Base-by-base conservation (phyloP, 2,113 vertebrate genomes). In the Solenodon paradoxus region DNA sequence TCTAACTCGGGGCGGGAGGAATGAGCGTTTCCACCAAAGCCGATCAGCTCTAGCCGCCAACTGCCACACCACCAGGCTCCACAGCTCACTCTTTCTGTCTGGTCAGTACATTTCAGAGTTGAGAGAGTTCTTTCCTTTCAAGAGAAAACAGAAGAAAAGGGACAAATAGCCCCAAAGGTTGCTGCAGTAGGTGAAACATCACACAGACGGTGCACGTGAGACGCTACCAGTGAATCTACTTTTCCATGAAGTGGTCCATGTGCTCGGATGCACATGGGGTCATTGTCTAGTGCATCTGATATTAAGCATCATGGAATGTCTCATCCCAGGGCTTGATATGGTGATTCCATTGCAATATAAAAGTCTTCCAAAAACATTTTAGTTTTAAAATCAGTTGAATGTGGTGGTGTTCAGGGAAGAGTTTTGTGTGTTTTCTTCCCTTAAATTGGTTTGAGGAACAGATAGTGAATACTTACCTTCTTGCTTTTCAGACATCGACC, bases 1-100 rank as follows among this genome's bases (percentile, higher is more conserved):
- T 16, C 19, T 2, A 35, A 3, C 64, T 11, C 16, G 0, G 40
- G 38, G 30, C 9, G 16, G 0, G 45, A 35, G 24, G 51, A n/a
- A 40, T 9, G 32, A 9, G 4, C 35, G 1, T 22, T 47, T 35
- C 90, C 45, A 0, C 10, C 3, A 0, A 59, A 0, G 42, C 9
- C 40, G 24, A 17, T 19, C 9, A 0, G 32, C 11, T 2, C 32
- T 16, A 16, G 42, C 24, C 45, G 7, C 4, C 7, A 26, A 57
- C 47, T 2, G 0, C 83, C 61, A 30, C 2, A 40, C 3, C 42
- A n/a, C 19, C 6, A 24, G 38, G 24, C 22, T 49, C 38, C 13
- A 5, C 0, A 0, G 19, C 42, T 47, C 51, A 38, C 64, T 7
- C 30, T 12, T n/a, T 74, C 66, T 40, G 12, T 24, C 72, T 59